Percentiles rank a stretch among this genome's conserved stretches.
phyloP scores from a whole-genome alignment of 2,888 invertebrate genomes.

The Poecilobothrus nobilitatus region DNA sequence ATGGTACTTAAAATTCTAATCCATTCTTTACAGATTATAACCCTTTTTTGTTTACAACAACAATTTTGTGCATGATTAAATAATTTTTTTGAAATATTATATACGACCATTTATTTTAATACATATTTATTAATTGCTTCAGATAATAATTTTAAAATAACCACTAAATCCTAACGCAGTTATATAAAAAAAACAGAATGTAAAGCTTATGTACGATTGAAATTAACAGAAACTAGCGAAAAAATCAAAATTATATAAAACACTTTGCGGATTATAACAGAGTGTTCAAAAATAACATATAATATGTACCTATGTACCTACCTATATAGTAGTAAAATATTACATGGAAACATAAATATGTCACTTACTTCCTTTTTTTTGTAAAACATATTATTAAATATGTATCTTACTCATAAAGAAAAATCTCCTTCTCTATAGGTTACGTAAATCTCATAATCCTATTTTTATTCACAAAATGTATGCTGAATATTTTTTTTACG shows the following conservation, averaged over 20 bases:
- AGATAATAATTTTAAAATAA: background rate
- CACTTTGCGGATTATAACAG: background rate
- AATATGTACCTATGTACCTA: background rate
- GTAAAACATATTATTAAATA: background rate
- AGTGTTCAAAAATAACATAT: background rate
- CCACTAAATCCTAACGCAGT: background rate
- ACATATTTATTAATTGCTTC: background rate
- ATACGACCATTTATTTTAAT: too few species aligned
- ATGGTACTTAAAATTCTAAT: too few species aligned
- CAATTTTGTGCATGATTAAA: too few species aligned
- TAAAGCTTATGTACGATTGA: background rate
- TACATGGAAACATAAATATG: background rate
- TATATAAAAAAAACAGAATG: background rate
- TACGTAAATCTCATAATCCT: constrained; percentile 6
- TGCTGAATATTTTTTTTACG: background rate
- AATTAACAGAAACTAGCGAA: background rate
- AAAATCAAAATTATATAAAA: background rate
- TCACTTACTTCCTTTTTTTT: constrained; percentile 1
- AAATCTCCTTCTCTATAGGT: background rate
- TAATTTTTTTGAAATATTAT: too few species aligned
- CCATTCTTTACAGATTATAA: too few species aligned
- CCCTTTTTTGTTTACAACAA: too few species aligned
- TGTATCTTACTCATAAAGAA: background rate
- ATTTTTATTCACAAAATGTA: background rate
- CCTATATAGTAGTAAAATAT: background rate